Evolutionary conservation across 2,797 vertebrate species (phyloP), one percentile per base, ranked within the genome.

Genomic region (Sparidentex hasta): DNA sequence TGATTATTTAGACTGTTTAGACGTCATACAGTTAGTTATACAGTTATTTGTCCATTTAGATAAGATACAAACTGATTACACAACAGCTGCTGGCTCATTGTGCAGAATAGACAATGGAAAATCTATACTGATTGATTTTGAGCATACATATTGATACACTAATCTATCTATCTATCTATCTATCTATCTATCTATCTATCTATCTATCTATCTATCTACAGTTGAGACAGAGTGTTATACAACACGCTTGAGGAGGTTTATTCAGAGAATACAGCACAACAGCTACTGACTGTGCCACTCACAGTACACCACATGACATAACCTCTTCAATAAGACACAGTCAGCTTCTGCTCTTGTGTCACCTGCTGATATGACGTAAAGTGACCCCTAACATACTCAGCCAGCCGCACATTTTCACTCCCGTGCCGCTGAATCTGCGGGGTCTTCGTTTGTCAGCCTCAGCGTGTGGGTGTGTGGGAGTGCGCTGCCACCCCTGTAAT

Each of bases 391-490:
- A 44, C 44, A 76, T 13, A 48, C 38, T 50, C 44, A 17, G 27
- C 14, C 44, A 17, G 27, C 14, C 0, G 13, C 29, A 18, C 18
- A 9, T 27, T 74, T 38, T 70, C 33, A 12, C 29, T 71, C 44
- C 68, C 21, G 0, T 38, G 23, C 65, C 46, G 33, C 65, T 50
- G 48, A 48, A 69, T 64, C 18, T 12, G 17, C 9, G 3, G 54
- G 54, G 66, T 62, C 62, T 67, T 64, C 51, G 63, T 62, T 27
- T 9, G 64, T 20, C 61, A 17, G 65, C 23, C 29, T n/a, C 25
- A 38, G 38, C 38, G 73, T 78, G 81, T 68, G 54, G 75, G 79
- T 68, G 80, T 73, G 61, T 75, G 51, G 76, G 80, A 73, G 80
- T 69, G 61, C 27, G 46, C 17, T 33, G 68, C 33, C 78, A 61